A percentile compares a stretch with the other conserved stretches of the same genome.
phyloP scores from a whole-genome alignment of 2,888 invertebrate genomes.

The Ichneumon xanthorius region DNA sequence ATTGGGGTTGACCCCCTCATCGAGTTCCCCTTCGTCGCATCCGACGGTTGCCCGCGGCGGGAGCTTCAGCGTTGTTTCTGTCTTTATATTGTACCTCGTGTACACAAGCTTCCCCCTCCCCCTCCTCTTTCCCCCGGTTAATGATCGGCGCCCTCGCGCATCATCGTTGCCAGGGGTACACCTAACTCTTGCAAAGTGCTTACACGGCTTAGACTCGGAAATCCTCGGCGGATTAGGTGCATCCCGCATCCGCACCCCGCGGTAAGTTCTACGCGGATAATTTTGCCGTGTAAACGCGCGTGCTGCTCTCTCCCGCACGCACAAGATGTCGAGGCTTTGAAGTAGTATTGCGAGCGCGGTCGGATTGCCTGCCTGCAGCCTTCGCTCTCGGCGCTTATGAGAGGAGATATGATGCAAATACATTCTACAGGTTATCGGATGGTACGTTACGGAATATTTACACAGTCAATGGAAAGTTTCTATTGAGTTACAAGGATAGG shows the following conservation, averaged over 20 bases:
- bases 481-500: not conserved
- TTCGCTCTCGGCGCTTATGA: constrained; percentile 36
- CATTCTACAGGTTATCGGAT: constrained; percentile 18
- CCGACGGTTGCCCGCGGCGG: constrained; percentile 54
- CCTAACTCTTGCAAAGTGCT: constrained; percentile 71
- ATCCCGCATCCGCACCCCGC: constrained; percentile 63
- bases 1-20: constrained; percentile 45
- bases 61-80: constrained; percentile 53
- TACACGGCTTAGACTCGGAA: constrained; percentile 70
- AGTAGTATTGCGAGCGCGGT: constrained; percentile 30
- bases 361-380: constrained; percentile 44
- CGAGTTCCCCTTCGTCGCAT: constrained; percentile 43
- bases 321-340: constrained; percentile 46
- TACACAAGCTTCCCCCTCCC: constrained; percentile 20
- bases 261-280: constrained; percentile 59
- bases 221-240: constrained; percentile 70
- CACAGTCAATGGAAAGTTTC: not conserved
- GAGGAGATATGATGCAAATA: constrained; percentile 1
- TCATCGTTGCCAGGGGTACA: constrained; percentile 51
- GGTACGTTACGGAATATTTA: not conserved
- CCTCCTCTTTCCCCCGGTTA: constrained; percentile 50
- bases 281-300: constrained; percentile 54
- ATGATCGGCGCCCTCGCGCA: constrained; percentile 65
- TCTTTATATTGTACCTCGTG: constrained; percentile 52
- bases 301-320: constrained; percentile 2